phyloP scores from a whole-genome alignment of 2,888 invertebrate genomes.

The Capitulum mitella region DNA sequence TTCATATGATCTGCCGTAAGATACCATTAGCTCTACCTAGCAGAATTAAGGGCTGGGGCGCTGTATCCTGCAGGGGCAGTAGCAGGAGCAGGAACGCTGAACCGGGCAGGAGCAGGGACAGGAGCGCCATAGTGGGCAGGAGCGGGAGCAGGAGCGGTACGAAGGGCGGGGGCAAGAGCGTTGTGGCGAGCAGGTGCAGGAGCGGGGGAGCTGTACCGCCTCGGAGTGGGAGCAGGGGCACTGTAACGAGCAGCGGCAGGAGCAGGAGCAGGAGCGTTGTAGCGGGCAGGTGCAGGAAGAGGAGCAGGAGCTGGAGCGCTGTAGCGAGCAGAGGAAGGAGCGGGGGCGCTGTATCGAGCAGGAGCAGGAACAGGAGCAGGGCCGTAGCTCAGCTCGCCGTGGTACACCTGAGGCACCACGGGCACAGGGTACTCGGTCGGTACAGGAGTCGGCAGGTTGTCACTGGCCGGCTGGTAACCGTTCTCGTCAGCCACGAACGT shows the following conservation, averaged over 20 bases:
- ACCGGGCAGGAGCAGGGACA: too few relatives aligned
- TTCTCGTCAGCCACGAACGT: conserved; percentile 11
- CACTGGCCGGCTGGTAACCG: background rate
- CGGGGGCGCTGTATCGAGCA: background rate
- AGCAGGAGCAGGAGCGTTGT: background rate
- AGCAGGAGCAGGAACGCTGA: too few relatives aligned
- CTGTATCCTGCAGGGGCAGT: too few relatives aligned
- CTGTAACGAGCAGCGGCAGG: background rate
- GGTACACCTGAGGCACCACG: background rate
- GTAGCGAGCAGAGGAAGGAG: background rate
- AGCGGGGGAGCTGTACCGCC: too few relatives aligned
- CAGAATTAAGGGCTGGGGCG: too few relatives aligned
- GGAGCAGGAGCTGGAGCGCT: background rate
- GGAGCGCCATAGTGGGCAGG: too few relatives aligned
- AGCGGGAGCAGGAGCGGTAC: too few relatives aligned
- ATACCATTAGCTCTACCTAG: too few relatives aligned
- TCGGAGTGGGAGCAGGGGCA: background rate
- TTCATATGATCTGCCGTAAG: too few relatives aligned
- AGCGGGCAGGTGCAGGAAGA: background rate
- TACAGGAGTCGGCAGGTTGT: background rate
- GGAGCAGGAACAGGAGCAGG: background rate
- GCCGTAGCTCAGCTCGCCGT: background rate
- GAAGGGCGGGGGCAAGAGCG: too few relatives aligned
- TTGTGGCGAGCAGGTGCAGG: too few relatives aligned
- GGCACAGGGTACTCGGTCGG: conserved; percentile 3